Conservation (phyloP, 2,113 vertebrate species). For the Brachyhypopomus occidentalis region DNA sequence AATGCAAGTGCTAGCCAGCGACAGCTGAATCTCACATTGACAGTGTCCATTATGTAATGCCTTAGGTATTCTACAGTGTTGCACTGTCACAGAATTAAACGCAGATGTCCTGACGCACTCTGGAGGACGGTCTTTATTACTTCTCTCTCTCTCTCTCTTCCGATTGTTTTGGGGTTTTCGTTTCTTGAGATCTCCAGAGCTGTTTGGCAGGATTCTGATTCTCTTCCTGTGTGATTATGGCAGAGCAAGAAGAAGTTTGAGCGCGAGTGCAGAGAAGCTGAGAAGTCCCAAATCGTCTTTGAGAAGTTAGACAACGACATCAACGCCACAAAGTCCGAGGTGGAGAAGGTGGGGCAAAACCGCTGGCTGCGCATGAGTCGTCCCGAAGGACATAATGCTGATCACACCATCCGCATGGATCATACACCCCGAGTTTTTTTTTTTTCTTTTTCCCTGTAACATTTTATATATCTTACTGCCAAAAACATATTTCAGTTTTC, state of each 20-base stretch:
- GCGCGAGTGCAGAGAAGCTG: constrained; percentile 93
- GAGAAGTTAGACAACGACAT: constrained; percentile 94
- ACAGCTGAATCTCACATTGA: constrained; percentile 57
- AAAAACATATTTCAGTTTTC: background rate
- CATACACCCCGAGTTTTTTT: background rate
- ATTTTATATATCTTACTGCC: background rate
- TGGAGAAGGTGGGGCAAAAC: constrained; percentile 87
- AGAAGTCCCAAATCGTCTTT: constrained; percentile 90
- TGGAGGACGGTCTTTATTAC: constrained; percentile 50
- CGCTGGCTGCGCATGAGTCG: background rate
- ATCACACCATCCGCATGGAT: background rate
- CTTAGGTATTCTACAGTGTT: constrained; percentile 67
- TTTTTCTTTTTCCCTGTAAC: too few species aligned
- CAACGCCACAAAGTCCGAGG: constrained; percentile 97
- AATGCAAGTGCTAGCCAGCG: constrained; percentile 35
- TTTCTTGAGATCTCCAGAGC: background rate
- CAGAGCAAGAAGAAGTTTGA: constrained; percentile 99
- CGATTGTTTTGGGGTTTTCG: background rate
- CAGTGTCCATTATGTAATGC: constrained; percentile 60
- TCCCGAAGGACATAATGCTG: background rate
- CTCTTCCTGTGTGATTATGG: constrained; percentile 49
- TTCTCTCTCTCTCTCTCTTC: background rate
- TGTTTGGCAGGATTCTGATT: background rate
- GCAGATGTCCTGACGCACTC: constrained; percentile 72
- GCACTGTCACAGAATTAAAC: constrained; percentile 65